Conservation (phyloP, 1,140 invertebrate genomes). For the Ips nitidus region DNA sequence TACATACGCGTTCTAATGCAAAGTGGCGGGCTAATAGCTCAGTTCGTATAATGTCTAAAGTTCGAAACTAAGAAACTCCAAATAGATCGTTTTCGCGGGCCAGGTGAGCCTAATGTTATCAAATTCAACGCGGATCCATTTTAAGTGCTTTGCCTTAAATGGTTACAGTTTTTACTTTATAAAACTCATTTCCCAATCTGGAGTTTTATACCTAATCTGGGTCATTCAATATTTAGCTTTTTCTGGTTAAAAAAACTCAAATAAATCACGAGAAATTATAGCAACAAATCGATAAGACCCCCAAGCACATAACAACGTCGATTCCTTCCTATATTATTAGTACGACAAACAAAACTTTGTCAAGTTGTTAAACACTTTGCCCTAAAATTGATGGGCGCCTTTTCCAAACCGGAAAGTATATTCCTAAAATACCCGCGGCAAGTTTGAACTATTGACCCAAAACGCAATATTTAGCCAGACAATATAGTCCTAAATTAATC, state of each 20-base stretch:
- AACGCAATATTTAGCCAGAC: too few relatives aligned
- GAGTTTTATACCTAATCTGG: neutral
- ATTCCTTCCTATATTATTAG: too few relatives aligned
- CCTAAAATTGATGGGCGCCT: too few relatives aligned
- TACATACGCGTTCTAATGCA: conserved; percentile 9
- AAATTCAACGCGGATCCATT: conserved; percentile 20
- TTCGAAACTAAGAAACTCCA: conserved; percentile 20
- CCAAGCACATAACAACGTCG: too few relatives aligned
- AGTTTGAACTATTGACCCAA: too few relatives aligned
- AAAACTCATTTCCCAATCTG: conserved; percentile 6
- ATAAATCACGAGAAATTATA: too few relatives aligned
- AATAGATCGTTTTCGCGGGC: conserved; percentile 14
- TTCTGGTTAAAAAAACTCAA: neutral
- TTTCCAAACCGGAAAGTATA: too few relatives aligned
- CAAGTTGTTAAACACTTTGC: too few relatives aligned
- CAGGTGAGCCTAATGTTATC: conserved; percentile 23
- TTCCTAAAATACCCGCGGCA: too few relatives aligned
- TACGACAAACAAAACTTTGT: too few relatives aligned
- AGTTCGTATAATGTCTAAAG: conserved; percentile 20
- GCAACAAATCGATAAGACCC: too few relatives aligned
- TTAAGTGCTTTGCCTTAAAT: conserved; percentile 18
- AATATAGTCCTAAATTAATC: too few relatives aligned
- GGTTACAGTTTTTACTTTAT: conserved; percentile 8
- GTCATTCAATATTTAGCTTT: neutral
- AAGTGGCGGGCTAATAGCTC: conserved; percentile 15